These are phyloP conservation scores for Prostheceraeus crozeri DNA, from an alignment of 2,888 invertebrate genomes.

Conservation along the genomic window DNA sequence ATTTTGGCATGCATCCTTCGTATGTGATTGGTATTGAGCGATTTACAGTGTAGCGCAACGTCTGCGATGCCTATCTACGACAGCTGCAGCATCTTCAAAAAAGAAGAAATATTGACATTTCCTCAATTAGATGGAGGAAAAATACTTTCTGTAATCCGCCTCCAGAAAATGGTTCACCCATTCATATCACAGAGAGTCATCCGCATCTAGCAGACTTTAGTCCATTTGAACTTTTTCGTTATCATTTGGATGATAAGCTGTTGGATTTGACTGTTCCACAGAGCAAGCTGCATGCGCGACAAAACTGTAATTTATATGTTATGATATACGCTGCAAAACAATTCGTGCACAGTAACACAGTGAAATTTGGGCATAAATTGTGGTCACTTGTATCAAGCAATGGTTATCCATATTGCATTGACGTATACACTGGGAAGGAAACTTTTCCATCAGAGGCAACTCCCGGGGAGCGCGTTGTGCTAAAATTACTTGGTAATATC, in stretches of 20 bases:
- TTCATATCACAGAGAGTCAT: constrained; percentile 4
- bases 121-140: no score
- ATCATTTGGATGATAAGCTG: constrained; percentile 35
- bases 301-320: constrained; percentile 36
- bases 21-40: no score
- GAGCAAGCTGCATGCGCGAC: constrained; percentile 30
- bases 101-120: no score
- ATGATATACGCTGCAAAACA: constrained; percentile 42
- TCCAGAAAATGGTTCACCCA: background rate
- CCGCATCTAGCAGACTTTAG: background rate
- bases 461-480: constrained; percentile 16
- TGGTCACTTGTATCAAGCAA: constrained; percentile 38
- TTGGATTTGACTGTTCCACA: constrained; percentile 21
- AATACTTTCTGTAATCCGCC: no score
- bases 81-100: no score
- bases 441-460: background rate
- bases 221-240: constrained; percentile 35
- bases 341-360: constrained; percentile 42
- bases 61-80: no score
- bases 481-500: constrained; percentile 8
- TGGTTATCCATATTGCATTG: constrained; percentile 8
- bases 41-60: no score
- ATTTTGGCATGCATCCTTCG: no score
- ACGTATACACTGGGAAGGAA: constrained; percentile 17
- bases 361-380: constrained; percentile 43